phyloP scores from a whole-genome alignment of 2,113 vertebrate genomes.

The Tragelaphus scriptus region DNA sequence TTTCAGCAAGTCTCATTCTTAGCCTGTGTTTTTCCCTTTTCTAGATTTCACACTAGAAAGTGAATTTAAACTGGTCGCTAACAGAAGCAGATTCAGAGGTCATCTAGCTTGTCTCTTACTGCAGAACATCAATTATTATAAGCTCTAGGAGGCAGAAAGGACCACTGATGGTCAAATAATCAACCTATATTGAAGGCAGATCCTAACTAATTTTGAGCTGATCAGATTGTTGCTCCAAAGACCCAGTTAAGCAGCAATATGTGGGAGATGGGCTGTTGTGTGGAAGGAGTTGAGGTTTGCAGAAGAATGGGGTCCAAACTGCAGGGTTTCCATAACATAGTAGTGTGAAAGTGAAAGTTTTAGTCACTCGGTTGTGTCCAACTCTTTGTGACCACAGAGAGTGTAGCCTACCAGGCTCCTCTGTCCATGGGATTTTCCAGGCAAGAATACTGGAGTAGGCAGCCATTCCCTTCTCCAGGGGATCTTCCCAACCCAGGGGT shows the following conservation, averaged over 20 bases:
- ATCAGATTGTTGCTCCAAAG: neutral
- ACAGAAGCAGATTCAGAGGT: neutral
- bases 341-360: neutral
- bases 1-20: slow-evolving; percentile 44
- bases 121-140: neutral
- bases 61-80: slow-evolving; percentile 37
- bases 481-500: neutral
- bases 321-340: neutral
- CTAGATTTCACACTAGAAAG: slow-evolving; percentile 41
- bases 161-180: neutral
- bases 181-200: neutral
- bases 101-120: neutral
- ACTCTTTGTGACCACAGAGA: neutral
- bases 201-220: neutral
- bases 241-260: neutral
- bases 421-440: neutral
- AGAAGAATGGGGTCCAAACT: neutral
- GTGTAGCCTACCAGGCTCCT: neutral
- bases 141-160: neutral
- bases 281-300: neutral
- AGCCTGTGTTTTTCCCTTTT: neutral
- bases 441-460: neutral
- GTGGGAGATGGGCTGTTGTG: neutral
- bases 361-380: accelerated
- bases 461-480: neutral